Evolutionary conservation across 1,140 invertebrate species (phyloP), one percentile per base, ranked within the genome.

Genomic region (Oscheius sp.): DNA sequence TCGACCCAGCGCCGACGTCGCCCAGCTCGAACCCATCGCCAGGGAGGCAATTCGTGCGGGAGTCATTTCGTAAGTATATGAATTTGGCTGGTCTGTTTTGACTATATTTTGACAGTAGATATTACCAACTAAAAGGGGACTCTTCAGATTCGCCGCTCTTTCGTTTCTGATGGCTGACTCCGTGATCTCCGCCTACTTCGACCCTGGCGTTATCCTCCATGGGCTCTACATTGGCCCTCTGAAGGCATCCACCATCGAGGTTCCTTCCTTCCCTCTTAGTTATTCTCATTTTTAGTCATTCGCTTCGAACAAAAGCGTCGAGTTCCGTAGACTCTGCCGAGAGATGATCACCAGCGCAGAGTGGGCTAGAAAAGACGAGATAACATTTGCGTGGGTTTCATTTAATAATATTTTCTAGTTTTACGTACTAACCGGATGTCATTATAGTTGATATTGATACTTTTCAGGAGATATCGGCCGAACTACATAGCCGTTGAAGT

Each of bases 211-310:
- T 3, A 59, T 68, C 7, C 67, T 68, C 15, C 67, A 68, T 20
- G 67, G 49, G 2, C 35, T 59, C 7, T 68, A 68, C 26, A 35
- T 68, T 10, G 67, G 67, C 2, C 67, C 67, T 3, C 67, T 68
- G 1, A 59, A 42, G 4, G 32, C 67, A 1, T 36, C 28, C 15
- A 68, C 67, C 42, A 55, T 68, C 13, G 67, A 68, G 23, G 52
- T 68, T 3, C 23, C 4, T 13, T 26, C 28, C 28, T 23, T 7
- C 23, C 15, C 23, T 23, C 15, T 13, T 7, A 20, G 4, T 55
- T 7, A 23, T 42, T 55, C 23, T 20, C 4, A 55, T 7, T 13
- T 55, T 23, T 26, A 55, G 49, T 13, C 49, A 7, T 68, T 68
- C 36, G 67, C 67, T 20, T 29, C 67, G 2, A 59, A 59, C 28